Evolutionary conservation across 1,140 invertebrate species (phyloP).

Genomic region (Ceratina japonica): DNA sequence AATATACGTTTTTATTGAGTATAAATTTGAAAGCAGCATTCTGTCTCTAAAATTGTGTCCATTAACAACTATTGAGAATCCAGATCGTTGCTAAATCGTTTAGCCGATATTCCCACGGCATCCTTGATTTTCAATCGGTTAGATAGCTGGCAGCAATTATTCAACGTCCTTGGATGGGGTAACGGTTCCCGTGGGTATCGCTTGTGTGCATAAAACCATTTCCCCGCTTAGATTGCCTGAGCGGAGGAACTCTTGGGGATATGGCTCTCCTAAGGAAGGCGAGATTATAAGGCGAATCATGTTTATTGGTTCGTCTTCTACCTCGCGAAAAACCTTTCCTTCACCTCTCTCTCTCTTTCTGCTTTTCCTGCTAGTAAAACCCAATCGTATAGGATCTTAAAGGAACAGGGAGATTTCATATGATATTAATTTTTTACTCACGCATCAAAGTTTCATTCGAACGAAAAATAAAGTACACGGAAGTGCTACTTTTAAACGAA

Average conservation of each 20-base stretch:
- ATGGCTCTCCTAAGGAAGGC: slow-evolving; percentile 55
- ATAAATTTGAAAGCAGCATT: too few species aligned
- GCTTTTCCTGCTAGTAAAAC: neutral
- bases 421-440: too few species aligned
- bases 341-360: neutral
- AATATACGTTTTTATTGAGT: too few species aligned
- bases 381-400: neutral
- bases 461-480: too few species aligned
- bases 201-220: slow-evolving; percentile 75
- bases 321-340: neutral
- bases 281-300: slow-evolving; percentile 63
- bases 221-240: slow-evolving; percentile 67
- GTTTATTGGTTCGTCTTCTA: slow-evolving; percentile 46
- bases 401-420: neutral
- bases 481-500: too few species aligned
- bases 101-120: slow-evolving; percentile 51
- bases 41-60: too few species aligned
- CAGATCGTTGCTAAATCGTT: slow-evolving; percentile 49
- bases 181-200: slow-evolving; percentile 72
- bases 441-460: neutral
- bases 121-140: slow-evolving; percentile 75
- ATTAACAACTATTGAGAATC: neutral
- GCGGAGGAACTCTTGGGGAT: slow-evolving; percentile 48
- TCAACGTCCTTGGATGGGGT: slow-evolving; percentile 71
- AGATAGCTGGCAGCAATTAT: slow-evolving; percentile 73